These are phyloP conservation scores for Eremobia ochroleuca DNA, from an alignment of 2,888 invertebrate species.

Conservation along the genomic window DNA sequence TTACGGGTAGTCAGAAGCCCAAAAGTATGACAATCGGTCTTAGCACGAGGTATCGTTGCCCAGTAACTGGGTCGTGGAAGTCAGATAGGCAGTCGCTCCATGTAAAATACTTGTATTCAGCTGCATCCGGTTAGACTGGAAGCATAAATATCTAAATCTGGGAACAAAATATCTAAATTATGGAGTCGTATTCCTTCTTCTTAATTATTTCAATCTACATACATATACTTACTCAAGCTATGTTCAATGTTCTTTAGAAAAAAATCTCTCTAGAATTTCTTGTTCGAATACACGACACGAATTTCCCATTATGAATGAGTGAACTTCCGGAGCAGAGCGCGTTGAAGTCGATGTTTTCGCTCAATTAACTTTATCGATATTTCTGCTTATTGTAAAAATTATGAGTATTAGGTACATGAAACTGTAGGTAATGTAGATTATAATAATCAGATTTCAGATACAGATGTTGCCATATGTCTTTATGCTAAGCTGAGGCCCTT, in stretches of 20 bases:
- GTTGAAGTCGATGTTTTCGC: slow-evolving; percentile 11
- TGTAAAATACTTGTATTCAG: neutral
- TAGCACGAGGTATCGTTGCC: neutral
- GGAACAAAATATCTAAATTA: neutral
- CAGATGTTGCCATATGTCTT: neutral
- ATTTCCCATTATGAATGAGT: slow-evolving; percentile 25
- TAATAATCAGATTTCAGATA: neutral
- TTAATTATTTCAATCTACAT: neutral
- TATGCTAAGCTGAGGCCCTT: neutral
- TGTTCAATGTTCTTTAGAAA: neutral
- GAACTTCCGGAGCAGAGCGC: slow-evolving; percentile 18
- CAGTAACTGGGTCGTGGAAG: neutral
- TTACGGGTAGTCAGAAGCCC: neutral
- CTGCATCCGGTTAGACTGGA: neutral
- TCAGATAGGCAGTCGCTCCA: too few species aligned
- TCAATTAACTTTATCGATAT: slow-evolving; percentile 12
- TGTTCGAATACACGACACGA: slow-evolving; percentile 12
- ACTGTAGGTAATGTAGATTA: neutral
- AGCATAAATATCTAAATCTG: neutral
- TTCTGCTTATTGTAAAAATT: neutral
- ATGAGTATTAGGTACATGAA: neutral
- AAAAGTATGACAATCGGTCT: neutral
- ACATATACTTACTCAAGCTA: neutral
- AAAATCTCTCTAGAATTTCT: neutral
- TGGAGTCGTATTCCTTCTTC: neutral